Evolutionary conservation across 2,113 vertebrate genomes (phyloP).

Genomic region (Mustela lutreola): DNA sequence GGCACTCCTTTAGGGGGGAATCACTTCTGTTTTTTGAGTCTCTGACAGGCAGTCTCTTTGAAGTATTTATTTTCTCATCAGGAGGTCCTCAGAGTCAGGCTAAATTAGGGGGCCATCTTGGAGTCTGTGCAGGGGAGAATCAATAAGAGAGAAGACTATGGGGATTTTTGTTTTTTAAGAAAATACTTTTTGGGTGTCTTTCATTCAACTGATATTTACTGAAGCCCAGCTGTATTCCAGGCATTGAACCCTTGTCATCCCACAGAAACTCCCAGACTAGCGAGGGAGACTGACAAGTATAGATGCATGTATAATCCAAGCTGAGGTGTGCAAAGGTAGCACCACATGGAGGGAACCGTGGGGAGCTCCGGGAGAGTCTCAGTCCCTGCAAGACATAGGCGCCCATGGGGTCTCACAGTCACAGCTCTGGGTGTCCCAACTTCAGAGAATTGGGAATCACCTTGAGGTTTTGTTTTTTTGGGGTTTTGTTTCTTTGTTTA

Average conservation of each 20-base stretch:
- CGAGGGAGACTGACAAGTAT: not conserved
- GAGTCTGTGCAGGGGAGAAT: not conserved
- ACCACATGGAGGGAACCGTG: fast-evolving
- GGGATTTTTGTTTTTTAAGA: not conserved
- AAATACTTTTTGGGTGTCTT: not conserved
- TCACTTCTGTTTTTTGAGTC: not conserved
- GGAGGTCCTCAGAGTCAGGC: not conserved
- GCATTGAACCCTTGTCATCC: not conserved
- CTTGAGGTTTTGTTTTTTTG: not conserved
- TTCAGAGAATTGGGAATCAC: not conserved
- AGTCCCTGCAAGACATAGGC: not conserved
- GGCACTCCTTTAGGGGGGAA: not conserved
- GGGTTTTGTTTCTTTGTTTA: not conserved
- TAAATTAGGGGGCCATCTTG: not conserved
- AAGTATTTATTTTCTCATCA: slow-evolving; percentile 7
- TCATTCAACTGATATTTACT: not conserved
- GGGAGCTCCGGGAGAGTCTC: not conserved
- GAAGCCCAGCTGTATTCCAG: not conserved
- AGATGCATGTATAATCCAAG: not conserved
- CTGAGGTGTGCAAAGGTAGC: not conserved
- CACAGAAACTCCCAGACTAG: not conserved
- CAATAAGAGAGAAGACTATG: not conserved
- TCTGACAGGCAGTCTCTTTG: not conserved
- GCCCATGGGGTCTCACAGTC: not conserved
- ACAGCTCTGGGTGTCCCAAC: not conserved